A percentile compares a stretch with the other conserved stretches of the same genome.
Conservation (phyloP, 2,888 invertebrate species). For the Erpobdella octoculata region DNA sequence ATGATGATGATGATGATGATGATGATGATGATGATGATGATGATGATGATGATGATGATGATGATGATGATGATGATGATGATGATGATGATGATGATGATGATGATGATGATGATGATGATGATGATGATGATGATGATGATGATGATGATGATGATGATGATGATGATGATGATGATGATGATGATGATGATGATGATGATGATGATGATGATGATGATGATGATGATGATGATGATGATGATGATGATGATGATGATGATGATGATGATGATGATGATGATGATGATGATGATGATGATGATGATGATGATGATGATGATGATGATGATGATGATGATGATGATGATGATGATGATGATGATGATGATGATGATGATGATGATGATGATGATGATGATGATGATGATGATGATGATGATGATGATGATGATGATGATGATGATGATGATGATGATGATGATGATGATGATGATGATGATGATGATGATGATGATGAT, state of each 20-base stretch:
- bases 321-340: background rate
- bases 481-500: slow-evolving; percentile 19
- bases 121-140: slow-evolving; percentile 8
- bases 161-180: background rate
- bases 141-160: background rate
- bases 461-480: slow-evolving; percentile 5
- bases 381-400: background rate
- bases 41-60: slow-evolving; percentile 18
- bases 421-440: background rate
- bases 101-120: slow-evolving; percentile 18
- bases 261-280: background rate
- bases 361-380: background rate
- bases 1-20: slow-evolving; percentile 17
- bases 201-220: background rate
- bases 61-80: slow-evolving; percentile 19
- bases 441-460: too few species aligned
- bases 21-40: slow-evolving; percentile 16
- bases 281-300: background rate
- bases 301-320: background rate
- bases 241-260: background rate
- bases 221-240: background rate
- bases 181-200: background rate
- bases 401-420: background rate
- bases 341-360: background rate
- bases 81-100: slow-evolving; percentile 25